Conservation (phyloP, 2,888 invertebrate species). For the Neoitamus cyanurus region DNA sequence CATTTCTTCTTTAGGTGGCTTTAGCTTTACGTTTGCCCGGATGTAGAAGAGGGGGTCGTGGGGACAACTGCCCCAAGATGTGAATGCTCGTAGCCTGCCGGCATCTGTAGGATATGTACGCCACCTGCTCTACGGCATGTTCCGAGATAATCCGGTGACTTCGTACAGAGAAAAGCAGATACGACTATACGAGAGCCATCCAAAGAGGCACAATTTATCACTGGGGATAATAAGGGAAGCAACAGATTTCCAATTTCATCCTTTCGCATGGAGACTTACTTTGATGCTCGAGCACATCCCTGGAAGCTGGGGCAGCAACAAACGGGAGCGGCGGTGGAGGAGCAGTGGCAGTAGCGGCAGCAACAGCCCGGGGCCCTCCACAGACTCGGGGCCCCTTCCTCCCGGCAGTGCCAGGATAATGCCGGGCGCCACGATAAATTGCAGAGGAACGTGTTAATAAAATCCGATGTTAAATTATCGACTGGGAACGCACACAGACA, state of each 20-base stretch:
- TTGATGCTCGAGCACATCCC: slow-evolving; percentile 5
- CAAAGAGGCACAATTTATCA: slow-evolving; percentile 39
- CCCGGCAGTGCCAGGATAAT: background rate
- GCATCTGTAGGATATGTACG: background rate
- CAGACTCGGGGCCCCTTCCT: background rate
- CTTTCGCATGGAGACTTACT: slow-evolving; percentile 2
- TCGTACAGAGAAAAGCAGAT: slow-evolving; percentile 31
- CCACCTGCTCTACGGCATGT: slow-evolving; percentile 35
- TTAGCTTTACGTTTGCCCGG: background rate
- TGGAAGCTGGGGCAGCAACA: background rate
- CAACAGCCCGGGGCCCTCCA: background rate
- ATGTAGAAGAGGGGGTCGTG: too few species aligned
- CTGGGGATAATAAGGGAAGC: slow-evolving; percentile 44
- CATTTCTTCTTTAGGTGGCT: background rate
- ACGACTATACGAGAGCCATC: background rate
- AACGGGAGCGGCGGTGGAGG: background rate
- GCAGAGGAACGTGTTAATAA: slow-evolving; percentile 45
- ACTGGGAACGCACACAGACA: slow-evolving; percentile 10
- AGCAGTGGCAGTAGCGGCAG: background rate
- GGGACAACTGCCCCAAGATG: too few species aligned
- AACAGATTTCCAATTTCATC: slow-evolving; percentile 39
- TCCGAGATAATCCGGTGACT: slow-evolving; percentile 28
- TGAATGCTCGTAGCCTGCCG: background rate
- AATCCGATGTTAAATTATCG: slow-evolving; percentile 44
- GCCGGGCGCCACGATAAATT: slow-evolving; percentile 30